Evolutionary conservation across 2,113 vertebrate species (phyloP), one percentile per base, ranked within the genome.

Genomic region (Telmatochromis sp.): DNA sequence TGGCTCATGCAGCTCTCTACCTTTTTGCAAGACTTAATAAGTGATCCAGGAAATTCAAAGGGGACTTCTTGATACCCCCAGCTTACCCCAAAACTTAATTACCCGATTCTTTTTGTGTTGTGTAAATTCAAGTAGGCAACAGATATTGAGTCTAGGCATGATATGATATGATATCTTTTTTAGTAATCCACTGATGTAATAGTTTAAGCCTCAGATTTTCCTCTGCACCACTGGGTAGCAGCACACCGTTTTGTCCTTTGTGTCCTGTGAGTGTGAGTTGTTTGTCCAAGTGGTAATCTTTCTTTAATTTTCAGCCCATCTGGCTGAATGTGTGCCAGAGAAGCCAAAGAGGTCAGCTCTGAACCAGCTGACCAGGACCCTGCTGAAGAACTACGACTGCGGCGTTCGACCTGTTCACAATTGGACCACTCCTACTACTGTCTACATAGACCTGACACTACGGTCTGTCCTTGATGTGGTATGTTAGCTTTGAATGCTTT

Each of bases 381-480:
- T 98, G 7, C 90, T 98, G 50, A 94, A 94, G 86, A 96, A 95
- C 15, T 98, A 98, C 14, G 94, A 94, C 89, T 96, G 96, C 51
- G 97, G 96, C 7, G 96, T 97, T 23, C 96, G 97, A 35, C 97
- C 97, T 1, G 97, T 98, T 50, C 92, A 93, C 63, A 95, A 97
- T 90, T 98, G 97, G 97, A 96, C 94, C 3, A 92, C 94, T 35
- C 50, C 96, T 3, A 98, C 96, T 51, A 96, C 93, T 0, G 89
- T 98, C 28, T 96, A 96, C 91, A 96, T 98, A 5, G 97, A 98
- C 86, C 92, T 98, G 7, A 95, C 95, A 4, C 93, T 98, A 21
- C 95, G 96, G 42, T 97, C 97, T 7, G 95, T 98, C 5, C 89
- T 98, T 12, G 96, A 97, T 23, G 97, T 98, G 97, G 97, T 98